Conservation (phyloP, 2,113 vertebrate genomes). For the Cochlearius cochlearius region DNA sequence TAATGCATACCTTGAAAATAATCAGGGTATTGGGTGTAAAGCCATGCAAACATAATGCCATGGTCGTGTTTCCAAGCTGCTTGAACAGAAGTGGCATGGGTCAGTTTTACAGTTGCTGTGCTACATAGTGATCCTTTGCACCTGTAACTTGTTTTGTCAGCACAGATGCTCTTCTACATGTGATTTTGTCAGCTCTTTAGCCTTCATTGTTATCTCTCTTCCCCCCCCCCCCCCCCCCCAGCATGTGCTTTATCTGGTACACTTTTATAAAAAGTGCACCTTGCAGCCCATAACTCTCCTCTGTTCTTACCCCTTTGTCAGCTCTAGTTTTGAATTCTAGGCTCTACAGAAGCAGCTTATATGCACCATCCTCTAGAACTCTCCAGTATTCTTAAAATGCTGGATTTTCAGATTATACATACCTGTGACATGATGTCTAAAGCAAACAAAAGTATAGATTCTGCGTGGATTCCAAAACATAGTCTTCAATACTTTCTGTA, state of each 20-base stretch:
- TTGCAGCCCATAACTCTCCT: background rate
- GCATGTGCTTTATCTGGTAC: background rate
- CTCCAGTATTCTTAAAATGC: background rate
- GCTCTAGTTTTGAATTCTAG: background rate
- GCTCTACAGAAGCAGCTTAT: background rate
- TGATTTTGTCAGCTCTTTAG: background rate
- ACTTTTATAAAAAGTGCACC: background rate
- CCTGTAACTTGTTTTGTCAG: background rate
- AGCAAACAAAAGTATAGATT: background rate
- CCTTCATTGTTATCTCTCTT: background rate
- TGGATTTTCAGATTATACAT: background rate
- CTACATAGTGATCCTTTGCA: background rate
- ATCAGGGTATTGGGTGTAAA: background rate
- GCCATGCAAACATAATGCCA: accelerated
- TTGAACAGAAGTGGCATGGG: background rate
- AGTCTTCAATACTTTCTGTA: background rate
- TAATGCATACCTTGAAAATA: background rate
- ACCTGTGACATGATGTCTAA: background rate
- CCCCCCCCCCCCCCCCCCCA: background rate
- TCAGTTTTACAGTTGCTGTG: background rate
- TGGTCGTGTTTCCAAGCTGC: background rate
- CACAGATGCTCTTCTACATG: background rate
- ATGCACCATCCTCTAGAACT: background rate
- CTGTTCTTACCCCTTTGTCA: background rate
- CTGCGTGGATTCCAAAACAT: background rate